Evolutionary conservation across 1,140 invertebrate species (phyloP).

Genomic region (Trachelipus rathkii): DNA sequence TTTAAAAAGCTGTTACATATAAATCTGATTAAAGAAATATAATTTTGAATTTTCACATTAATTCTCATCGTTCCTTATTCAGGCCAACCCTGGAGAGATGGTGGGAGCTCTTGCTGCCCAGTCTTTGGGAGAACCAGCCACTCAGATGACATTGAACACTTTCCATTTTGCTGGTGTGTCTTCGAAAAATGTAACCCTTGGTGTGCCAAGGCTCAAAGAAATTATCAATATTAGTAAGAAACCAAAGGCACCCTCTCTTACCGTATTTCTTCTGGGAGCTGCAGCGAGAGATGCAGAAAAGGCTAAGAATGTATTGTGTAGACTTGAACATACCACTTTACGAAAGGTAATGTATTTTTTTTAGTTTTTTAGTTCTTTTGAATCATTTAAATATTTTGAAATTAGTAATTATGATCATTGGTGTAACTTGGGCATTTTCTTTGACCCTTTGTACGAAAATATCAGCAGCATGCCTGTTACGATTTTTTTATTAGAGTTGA

Average conservation of each 20-base stretch:
- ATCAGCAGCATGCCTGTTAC: too few species aligned
- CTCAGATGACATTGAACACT: conserved; percentile 99
- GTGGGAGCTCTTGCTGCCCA: conserved; percentile 97
- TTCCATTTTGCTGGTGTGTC: conserved; percentile 99
- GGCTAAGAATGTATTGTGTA: conserved; percentile 96
- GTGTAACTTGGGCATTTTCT: too few species aligned
- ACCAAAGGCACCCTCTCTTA: conserved; percentile 97
- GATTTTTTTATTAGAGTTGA: too few species aligned
- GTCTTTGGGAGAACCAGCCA: conserved; percentile 96
- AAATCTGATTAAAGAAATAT: too few species aligned
- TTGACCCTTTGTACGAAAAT: too few species aligned
- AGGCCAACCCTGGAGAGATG: conserved; percentile 91
- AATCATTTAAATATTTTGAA: too few species aligned
- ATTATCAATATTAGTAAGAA: conserved; percentile 99
- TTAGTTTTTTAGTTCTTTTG: too few species aligned
- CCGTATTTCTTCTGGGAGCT: conserved; percentile 91
- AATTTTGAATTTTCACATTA: too few species aligned
- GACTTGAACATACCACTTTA: conserved; percentile 94
- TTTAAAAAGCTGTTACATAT: too few species aligned
- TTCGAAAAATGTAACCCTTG: conserved; percentile 98
- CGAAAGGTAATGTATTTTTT: conserved; percentile 63
- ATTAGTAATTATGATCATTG: too few species aligned
- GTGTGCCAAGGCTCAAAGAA: conserved; percentile 84
- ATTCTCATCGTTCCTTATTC: conserved; percentile 30
- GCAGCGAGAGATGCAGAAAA: conserved; percentile 97